phyloP scores from a whole-genome alignment of 1,140 invertebrate species.

The Anoplolepis gracilipes region DNA sequence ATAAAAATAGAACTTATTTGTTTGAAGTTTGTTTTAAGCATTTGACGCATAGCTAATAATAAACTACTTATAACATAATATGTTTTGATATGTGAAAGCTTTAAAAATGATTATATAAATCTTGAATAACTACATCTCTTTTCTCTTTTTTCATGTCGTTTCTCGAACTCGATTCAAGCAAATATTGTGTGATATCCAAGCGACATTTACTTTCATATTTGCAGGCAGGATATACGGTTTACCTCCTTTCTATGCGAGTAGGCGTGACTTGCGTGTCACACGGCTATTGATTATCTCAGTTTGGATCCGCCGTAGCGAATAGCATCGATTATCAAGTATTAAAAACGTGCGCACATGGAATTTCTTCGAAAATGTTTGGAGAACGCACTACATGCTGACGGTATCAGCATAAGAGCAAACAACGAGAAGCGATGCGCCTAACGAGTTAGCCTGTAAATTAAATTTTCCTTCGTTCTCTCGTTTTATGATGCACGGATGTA shows the following conservation, averaged over 20 bases:
- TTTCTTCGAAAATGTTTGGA: slow-evolving; percentile 54
- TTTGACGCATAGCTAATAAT: not conserved
- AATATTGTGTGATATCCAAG: not conserved
- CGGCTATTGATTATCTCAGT: slow-evolving; percentile 56
- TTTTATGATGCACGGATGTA: not conserved
- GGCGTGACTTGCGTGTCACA: slow-evolving; percentile 24
- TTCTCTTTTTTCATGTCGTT: not conserved
- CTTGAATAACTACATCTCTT: not conserved
- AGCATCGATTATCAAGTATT: slow-evolving; percentile 33
- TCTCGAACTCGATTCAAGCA: not conserved
- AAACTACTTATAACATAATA: not conserved
- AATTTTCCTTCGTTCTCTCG: slow-evolving; percentile 29
- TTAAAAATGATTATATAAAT: not conserved
- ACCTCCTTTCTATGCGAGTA: not conserved
- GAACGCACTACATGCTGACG: slow-evolving; percentile 4
- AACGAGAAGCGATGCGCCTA: slow-evolving; percentile 25
- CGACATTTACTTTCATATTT: slow-evolving; percentile 44
- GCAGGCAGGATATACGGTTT: slow-evolving; percentile 15
- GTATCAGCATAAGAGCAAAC: slow-evolving; percentile 42
- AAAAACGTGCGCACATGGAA: not conserved
- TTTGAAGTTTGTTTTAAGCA: not conserved
- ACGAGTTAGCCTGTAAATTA: slow-evolving; percentile 43
- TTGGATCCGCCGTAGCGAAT: slow-evolving; percentile 8
- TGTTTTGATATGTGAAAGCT: not conserved
- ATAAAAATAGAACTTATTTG: not conserved